phyloP scores from a whole-genome alignment of 2,797 vertebrate genomes.

The Chrysolophus pictus region DNA sequence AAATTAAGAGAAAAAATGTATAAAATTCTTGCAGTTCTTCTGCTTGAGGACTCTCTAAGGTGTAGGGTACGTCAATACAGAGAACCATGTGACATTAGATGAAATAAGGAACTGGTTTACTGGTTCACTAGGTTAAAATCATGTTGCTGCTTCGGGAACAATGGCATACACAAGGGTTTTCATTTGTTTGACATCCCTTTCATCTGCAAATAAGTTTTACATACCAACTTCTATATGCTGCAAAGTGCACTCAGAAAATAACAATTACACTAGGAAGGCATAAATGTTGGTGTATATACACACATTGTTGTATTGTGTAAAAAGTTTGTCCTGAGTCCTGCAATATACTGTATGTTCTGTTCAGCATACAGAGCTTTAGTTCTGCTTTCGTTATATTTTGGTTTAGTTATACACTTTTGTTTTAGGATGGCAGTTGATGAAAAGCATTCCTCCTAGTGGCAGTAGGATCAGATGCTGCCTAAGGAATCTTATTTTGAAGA shows the following conservation, averaged over 20 bases:
- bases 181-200: not conserved
- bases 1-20: not conserved
- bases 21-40: not conserved
- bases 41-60: not conserved
- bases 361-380: not conserved
- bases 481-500: not conserved
- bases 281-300: not conserved
- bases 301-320: not conserved
- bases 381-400: rapidly evolving
- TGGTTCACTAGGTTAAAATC: not conserved
- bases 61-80: not conserved
- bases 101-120: not conserved
- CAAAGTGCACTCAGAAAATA: not conserved
- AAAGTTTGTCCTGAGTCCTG: not conserved
- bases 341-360: rapidly evolving
- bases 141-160: not conserved
- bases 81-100: not conserved
- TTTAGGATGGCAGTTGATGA: not conserved
- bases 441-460: not conserved
- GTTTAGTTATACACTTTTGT: not conserved
- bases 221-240: not conserved
- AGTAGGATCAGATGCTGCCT: not conserved
- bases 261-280: not conserved
- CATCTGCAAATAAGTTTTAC: not conserved
- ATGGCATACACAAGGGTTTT: not conserved